Base-by-base conservation (phyloP, 2,113 vertebrate species). In the Boleophthalmus pectinirostris region DNA sequence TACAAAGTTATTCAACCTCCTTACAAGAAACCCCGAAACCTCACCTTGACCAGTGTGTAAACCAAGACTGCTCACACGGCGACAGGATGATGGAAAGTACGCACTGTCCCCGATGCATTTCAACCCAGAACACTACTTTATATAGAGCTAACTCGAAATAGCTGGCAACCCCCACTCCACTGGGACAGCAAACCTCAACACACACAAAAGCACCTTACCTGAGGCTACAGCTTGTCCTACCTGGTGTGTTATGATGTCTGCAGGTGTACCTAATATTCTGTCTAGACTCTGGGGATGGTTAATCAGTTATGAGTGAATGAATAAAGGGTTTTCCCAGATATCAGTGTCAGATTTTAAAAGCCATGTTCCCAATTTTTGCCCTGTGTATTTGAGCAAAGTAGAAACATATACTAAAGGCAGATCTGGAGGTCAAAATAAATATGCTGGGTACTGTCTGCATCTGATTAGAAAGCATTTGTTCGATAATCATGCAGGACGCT, bases 61-160 rank as follows among this genome's bases (percentile, higher is more conserved):
- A 80, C 66, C 33, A 43, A 64, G 61, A 43, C 1, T 21, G 35
- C n/a, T 60, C 24, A 43, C 3, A 73, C 64, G 33, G 72, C 67
- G 25, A 74, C 65, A 70, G 53, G 45, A 15, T 57, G 69, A 77
- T 43, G 69, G 80, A 75, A 66, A 72, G 65, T 70, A 53, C 18
- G 63, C 61, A 68, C 61, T 73, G 75, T 72, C 78, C 78, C 81
- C 43, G 3, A 49, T 56, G 51, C 51, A 70, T 82, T 81, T 72
- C 49, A 77, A 73, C 77, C 70, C 66, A 49, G 74, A 79, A 84
- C 68, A 72, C 76, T 72, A 68, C 66, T 67, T 77, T 81, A 77
- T 78, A 80, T 83, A 90, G 51, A 82, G 72, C 54, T 73, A 72
- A 65, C 68, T 54, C 70, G 53, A 89, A 89, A 88, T 89, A 90